Conservation (phyloP, 2,888 invertebrate genomes). For the Arge pagana region DNA sequence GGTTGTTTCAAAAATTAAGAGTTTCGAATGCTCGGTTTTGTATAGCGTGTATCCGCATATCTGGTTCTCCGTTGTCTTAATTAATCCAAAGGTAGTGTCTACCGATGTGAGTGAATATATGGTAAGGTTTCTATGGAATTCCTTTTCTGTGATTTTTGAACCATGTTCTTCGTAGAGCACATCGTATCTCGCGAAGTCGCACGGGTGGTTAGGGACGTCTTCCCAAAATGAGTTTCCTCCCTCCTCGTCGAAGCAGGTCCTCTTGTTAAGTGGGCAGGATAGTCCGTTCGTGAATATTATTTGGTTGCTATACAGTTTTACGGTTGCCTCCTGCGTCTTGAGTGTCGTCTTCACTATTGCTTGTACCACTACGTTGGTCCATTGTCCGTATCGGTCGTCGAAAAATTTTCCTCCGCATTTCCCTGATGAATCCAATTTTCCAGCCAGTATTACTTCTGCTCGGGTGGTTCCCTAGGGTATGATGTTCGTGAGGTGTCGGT, state of each 20-base stretch:
- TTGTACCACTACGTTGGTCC: constrained; percentile 27
- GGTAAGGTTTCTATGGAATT: neutral
- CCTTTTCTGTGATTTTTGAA: neutral
- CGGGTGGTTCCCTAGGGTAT: neutral
- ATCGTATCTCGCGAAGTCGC: constrained; percentile 26
- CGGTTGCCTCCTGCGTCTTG: neutral
- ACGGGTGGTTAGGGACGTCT: neutral
- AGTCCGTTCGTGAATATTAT: constrained; percentile 23
- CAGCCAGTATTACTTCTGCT: neutral
- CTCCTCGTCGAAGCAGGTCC: constrained; percentile 24
- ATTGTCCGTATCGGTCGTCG: constrained; percentile 30
- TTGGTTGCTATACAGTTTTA: constrained; percentile 15
- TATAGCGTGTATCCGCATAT: constrained; percentile 25
- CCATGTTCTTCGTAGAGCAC: constrained; percentile 30
- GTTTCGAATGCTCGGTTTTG: constrained; percentile 30
- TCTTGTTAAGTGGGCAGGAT: constrained; percentile 2
- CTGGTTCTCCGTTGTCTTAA: neutral
- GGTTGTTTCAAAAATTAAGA: constrained; percentile 26
- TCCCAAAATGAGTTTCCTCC: constrained; percentile 28
- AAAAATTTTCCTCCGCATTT: constrained; percentile 28
- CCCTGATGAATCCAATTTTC: constrained; percentile 11
- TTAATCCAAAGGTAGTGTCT: constrained; percentile 28
- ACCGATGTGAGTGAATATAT: constrained; percentile 22
- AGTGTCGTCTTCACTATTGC: constrained; percentile 15
- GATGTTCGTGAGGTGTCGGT: neutral